phyloP scores from a whole-genome alignment of 2,888 invertebrate species.

The Nebria brevicollis region DNA sequence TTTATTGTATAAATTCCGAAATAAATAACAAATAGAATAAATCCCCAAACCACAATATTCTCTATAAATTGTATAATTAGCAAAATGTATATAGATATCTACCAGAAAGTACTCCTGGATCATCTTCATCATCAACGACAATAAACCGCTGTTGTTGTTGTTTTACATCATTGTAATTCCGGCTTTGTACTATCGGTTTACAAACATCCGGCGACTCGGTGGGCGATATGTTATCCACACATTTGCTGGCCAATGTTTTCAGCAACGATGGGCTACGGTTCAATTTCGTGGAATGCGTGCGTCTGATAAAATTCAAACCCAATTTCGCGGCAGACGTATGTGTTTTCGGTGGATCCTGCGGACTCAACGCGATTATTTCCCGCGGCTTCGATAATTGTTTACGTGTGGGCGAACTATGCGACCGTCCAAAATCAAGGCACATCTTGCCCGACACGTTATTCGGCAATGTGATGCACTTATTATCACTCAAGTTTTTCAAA shows the following conservation, averaged over 20 bases:
- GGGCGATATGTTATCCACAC: constrained; percentile 60
- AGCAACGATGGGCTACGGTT: constrained; percentile 74
- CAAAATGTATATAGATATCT: constrained; percentile 55
- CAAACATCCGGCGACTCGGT: constrained; percentile 18
- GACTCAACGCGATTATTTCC: constrained; percentile 29
- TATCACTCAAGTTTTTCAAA: constrained; percentile 8
- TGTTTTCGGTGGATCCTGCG: constrained; percentile 46
- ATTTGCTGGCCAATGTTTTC: constrained; percentile 67
- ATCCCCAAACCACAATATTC: not conserved
- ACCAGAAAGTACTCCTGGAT: constrained; percentile 80
- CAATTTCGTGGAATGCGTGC: constrained; percentile 78
- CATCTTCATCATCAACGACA: constrained; percentile 66
- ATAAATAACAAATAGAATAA: not conserved
- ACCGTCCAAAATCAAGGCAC: constrained; percentile 31
- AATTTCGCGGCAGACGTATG: constrained; percentile 56
- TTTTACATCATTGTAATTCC: constrained; percentile 35
- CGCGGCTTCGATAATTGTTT: constrained; percentile 32
- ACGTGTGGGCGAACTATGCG: constrained; percentile 30
- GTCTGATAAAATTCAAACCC: constrained; percentile 72
- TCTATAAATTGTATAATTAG: not conserved
- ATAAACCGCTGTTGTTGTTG: constrained; percentile 58
- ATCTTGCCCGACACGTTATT: constrained; percentile 41
- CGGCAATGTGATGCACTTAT: constrained; percentile 45
- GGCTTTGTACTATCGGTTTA: constrained; percentile 37
- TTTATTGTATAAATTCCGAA: too few relatives aligned